A percentile compares a stretch with the other conserved stretches of the same genome.
phyloP scores from a whole-genome alignment of 2,888 invertebrate genomes.

The Eupithecia tripunctaria region DNA sequence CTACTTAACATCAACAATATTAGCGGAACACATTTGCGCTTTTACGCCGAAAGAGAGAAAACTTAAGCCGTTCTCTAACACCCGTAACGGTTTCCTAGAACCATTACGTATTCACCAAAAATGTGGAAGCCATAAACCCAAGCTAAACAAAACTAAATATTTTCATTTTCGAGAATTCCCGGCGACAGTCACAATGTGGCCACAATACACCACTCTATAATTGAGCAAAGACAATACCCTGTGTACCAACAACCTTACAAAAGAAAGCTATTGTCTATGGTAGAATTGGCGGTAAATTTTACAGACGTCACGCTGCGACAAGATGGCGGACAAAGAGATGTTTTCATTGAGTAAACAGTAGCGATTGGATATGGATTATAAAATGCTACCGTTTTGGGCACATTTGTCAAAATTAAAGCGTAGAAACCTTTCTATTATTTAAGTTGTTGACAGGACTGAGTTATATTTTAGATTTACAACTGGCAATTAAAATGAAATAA shows the following conservation, averaged over 20 bases:
- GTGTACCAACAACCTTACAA: slow-evolving; percentile 66
- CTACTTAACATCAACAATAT: neutral
- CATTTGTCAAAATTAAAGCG: slow-evolving; percentile 71
- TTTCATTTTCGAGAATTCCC: slow-evolving; percentile 75
- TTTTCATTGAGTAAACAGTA: slow-evolving; percentile 37
- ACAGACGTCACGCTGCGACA: slow-evolving; percentile 71
- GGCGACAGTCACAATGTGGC: slow-evolving; percentile 56
- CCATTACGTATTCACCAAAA: slow-evolving; percentile 63
- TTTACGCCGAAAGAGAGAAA: neutral
- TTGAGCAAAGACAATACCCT: slow-evolving; percentile 79
- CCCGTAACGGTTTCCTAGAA: slow-evolving; percentile 52
- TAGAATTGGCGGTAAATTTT: slow-evolving; percentile 68
- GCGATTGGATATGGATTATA: slow-evolving; percentile 48
- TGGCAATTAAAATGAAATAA: neutral
- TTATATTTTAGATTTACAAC: slow-evolving; percentile 29
- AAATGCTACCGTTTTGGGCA: slow-evolving; percentile 70
- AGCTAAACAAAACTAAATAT: slow-evolving; percentile 49
- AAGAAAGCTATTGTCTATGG: slow-evolving; percentile 56
- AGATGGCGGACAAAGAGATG: slow-evolving; percentile 56
- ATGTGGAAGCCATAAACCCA: slow-evolving; percentile 76
- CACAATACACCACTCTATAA: slow-evolving; percentile 75
- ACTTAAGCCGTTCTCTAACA: slow-evolving; percentile 29
- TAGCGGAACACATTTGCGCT: neutral
- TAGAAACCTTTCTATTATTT: slow-evolving; percentile 49
- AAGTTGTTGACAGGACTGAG: slow-evolving; percentile 32